A percentile compares a stretch with the other conserved stretches of the same genome.
Conservation (phyloP, 1,140 invertebrate genomes). For the Paraescarpia echinospica region DNA sequence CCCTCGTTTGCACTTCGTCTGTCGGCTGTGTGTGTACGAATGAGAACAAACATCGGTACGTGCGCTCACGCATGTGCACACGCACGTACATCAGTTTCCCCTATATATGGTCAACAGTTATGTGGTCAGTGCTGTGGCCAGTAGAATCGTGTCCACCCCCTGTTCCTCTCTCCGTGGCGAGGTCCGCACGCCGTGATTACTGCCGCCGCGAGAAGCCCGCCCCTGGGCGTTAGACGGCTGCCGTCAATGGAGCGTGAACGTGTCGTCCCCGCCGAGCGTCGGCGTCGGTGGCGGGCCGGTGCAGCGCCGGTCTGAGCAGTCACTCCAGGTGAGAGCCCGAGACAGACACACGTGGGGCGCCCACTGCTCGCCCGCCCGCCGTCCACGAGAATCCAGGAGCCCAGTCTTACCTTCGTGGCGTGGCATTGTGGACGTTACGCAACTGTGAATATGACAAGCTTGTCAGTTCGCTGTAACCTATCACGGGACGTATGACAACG, state of each 20-base stretch:
- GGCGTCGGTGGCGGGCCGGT: too few relatives aligned
- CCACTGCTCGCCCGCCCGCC: too few relatives aligned
- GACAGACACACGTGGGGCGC: not conserved
- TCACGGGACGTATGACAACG: not conserved
- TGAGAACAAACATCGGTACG: not conserved
- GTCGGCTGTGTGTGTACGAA: not conserved
- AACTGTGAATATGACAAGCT: not conserved
- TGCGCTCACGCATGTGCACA: not conserved
- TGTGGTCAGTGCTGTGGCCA: not conserved
- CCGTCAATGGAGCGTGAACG: not conserved
- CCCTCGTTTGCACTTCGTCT: not conserved
- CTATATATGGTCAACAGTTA: too few relatives aligned
- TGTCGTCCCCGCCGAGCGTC: too few relatives aligned
- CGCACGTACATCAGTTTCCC: too few relatives aligned
- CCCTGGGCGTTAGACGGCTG: not conserved
- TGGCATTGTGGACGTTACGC: not conserved
- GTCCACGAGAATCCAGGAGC: not conserved
- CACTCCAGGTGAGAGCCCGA: not conserved
- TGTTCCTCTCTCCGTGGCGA: not conserved
- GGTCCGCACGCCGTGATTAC: not conserved
- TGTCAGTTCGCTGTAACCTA: not conserved
- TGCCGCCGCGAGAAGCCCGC: too few relatives aligned
- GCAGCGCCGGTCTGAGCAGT: not conserved
- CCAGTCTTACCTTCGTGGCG: not conserved
- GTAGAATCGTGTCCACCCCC: not conserved